Evolutionary conservation across 2,797 vertebrate genomes (phyloP), one percentile per base, ranked within the genome.

Genomic region (Leptatherina wallacei): DNA sequence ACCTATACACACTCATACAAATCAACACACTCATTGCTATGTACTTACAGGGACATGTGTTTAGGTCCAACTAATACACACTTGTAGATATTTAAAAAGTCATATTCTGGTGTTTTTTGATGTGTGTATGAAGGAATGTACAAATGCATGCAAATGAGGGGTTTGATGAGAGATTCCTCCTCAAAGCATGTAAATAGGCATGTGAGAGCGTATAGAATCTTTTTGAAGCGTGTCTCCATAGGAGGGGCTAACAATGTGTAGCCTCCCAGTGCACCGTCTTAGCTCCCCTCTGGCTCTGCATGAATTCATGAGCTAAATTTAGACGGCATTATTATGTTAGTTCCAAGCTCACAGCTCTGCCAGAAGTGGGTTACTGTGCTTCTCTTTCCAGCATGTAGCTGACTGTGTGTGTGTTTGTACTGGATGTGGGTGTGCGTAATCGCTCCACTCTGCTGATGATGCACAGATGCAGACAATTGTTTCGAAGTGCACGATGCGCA

Each of bases 331-430:
- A 91, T 93, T 86, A 91, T 89, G 89, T 87, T 91, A 80, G 77
- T 58, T 82, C 73, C 60, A 75, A 75, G 61, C 66, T 81, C 79
- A 73, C 55, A n/a, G 24, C 78, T 85, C 75, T 80, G 74, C 87
- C 82, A 92, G 91, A 92, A 92, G 87, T 93, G 91, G 91, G 91
- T 92, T 92, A 93, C 90, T 92, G 89, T 90, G 91, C 84, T 91
- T 85, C 68, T 74, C 81, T 81, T 69, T 71, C 74, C 69, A 78
- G 69, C 78, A 51, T 80, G 82, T 81, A 65, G 58, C 35, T 20
- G 13, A 30, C 57, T 62, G 70, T 65, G 10, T 33, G 60, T 68
- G 63, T 71, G 51, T 65, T 66, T 65, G 61, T 52, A 32, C 64
- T 78, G 69, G 66, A 35, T 42, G 80, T 68, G 75, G 30, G 73